Percentiles rank a stretch among this genome's conserved stretches.
phyloP scores from a whole-genome alignment of 2,797 vertebrate genomes.

The Lacerta agilis region DNA sequence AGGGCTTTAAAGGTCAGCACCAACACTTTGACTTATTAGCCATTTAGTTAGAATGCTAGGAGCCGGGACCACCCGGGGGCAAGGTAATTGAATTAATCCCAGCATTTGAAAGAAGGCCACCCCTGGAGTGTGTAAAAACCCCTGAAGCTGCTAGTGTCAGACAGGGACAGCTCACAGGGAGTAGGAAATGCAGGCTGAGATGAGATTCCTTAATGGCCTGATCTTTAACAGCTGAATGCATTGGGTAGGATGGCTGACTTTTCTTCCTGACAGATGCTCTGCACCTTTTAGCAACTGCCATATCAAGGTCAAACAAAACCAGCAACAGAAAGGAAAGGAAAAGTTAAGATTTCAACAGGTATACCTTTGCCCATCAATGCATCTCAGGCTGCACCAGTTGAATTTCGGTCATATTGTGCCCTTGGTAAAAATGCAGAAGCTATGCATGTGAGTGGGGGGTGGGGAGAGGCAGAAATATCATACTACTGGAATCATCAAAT shows the following conservation, averaged over 20 bases:
- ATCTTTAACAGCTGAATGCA: not conserved
- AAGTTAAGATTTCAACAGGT: not conserved
- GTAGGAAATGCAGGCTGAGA: not conserved
- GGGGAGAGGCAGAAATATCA: not conserved
- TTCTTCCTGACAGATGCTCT: not conserved
- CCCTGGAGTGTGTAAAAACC: not conserved
- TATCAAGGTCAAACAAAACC: no score
- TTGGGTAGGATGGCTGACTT: not conserved
- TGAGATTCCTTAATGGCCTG: not conserved
- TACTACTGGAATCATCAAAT: not conserved
- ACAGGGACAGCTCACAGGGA: not conserved
- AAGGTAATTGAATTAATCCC: constrained; percentile 1
- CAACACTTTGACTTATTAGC: not conserved
- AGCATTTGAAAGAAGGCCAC: not conserved
- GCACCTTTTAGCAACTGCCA: not conserved
- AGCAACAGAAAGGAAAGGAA: no score
- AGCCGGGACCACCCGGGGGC: not conserved
- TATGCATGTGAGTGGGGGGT: no score
- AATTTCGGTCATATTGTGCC: not conserved
- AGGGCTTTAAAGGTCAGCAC: no score
- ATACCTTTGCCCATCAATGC: not conserved
- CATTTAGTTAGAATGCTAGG: not conserved
- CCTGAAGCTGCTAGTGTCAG: not conserved
- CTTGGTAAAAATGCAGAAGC: not conserved
- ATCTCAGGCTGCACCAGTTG: not conserved